Conservation (phyloP, 2,888 invertebrate genomes). For the Hedychridium roseum region DNA sequence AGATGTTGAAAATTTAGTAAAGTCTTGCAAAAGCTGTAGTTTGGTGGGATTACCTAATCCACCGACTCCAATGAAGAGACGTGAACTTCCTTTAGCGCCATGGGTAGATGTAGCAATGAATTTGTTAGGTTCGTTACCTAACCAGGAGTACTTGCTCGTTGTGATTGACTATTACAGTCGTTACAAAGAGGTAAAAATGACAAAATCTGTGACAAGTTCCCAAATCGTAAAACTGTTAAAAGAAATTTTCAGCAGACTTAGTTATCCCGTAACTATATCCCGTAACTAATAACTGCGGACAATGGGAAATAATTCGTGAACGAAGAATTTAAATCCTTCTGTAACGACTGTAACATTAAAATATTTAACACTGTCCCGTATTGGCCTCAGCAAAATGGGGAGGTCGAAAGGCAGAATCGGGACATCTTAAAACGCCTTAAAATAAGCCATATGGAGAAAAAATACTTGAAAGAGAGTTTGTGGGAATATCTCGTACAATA, state of each 20-base stretch:
- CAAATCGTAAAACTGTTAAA: constrained; percentile 26
- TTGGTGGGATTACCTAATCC: constrained; percentile 18
- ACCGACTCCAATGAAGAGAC: constrained; percentile 25
- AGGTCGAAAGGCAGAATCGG: constrained; percentile 32
- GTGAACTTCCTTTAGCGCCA: constrained; percentile 19
- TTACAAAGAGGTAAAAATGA: constrained; percentile 24
- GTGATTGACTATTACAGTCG: constrained; percentile 29
- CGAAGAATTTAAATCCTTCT: constrained; percentile 6
- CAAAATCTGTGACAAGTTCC: constrained; percentile 19
- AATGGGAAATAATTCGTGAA: constrained; percentile 27
- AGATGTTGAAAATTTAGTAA: constrained; percentile 27
- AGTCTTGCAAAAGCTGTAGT: constrained; percentile 24
- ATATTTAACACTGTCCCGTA: constrained; percentile 15
- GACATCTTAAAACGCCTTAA: constrained; percentile 26
- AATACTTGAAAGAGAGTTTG: constrained; percentile 21
- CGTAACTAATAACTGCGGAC: too few relatives aligned
- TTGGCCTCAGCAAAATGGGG: constrained; percentile 21
- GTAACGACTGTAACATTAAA: constrained; percentile 7
- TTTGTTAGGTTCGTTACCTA: constrained; percentile 25
- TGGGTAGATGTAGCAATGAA: constrained; percentile 25
- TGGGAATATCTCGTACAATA: constrained; percentile 25
- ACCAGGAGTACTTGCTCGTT: constrained; percentile 19
- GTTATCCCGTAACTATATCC: constrained; percentile 25
- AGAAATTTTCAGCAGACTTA: constrained; percentile 36
- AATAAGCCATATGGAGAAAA: constrained; percentile 23